Conservation (phyloP, 2,797 vertebrate species). For the Hylomyscus alleni region DNA sequence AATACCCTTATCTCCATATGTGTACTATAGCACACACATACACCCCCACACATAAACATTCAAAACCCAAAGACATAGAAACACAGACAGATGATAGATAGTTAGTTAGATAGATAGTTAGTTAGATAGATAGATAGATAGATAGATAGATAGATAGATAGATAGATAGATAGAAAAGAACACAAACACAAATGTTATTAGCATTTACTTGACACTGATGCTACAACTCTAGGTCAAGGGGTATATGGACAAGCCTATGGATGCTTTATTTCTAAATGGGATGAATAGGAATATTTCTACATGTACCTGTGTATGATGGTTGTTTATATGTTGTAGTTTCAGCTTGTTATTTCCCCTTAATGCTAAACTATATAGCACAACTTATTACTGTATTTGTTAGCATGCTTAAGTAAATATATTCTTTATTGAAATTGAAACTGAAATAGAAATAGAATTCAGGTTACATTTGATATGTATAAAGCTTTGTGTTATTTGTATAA, state of each 20-base stretch:
- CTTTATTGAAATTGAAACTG: not conserved
- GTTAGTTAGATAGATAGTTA: too few species aligned
- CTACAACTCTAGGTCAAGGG: not conserved
- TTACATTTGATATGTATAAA: not conserved
- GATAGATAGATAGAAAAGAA: not conserved
- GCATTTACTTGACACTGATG: not conserved
- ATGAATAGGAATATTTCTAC: accelerated
- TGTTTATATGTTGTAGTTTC: not conserved
- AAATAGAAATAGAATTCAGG: not conserved
- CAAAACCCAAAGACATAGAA: too few species aligned
- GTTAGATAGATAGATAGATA: too few species aligned
- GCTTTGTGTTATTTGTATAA: not conserved
- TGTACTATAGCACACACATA: too few species aligned
- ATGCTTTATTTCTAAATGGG: not conserved
- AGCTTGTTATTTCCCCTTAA: conserved; percentile 11
- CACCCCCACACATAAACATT: too few species aligned
- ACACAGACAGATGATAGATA: not conserved
- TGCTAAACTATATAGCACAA: not conserved
- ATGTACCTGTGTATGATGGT: not conserved
- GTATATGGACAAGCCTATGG: not conserved
- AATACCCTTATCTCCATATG: too few species aligned
- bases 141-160: not conserved
- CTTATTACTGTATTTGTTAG: not conserved
- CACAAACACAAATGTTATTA: not conserved
- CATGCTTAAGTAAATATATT: not conserved